Evolutionary conservation across 2,797 vertebrate genomes (phyloP).

Genomic region (Gallinago nigripennis): DNA sequence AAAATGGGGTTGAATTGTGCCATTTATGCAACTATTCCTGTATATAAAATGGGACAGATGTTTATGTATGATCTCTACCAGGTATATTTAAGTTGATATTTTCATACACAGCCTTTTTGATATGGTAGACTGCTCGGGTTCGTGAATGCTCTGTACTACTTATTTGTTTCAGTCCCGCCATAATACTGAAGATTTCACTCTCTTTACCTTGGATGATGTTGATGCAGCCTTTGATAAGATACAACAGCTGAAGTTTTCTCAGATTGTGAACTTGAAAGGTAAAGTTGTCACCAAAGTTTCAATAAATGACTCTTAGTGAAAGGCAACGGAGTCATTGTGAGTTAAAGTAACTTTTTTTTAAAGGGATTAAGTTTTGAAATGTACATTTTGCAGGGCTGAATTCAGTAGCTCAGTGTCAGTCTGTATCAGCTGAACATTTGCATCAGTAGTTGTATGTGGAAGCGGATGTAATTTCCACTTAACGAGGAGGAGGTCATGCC

Average conservation of each 20-base stretch:
- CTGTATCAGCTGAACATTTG: background rate
- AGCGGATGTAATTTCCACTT: background rate
- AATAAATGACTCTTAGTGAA: background rate
- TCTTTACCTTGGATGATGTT: constrained; percentile 96
- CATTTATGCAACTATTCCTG: constrained; percentile 97
- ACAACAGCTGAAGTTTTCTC: constrained; percentile 97
- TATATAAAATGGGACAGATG: constrained; percentile 99
- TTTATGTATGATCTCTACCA: constrained; percentile 99
- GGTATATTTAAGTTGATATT: constrained; percentile 74
- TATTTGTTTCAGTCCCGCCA: constrained; percentile 88
- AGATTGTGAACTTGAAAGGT: constrained; percentile 99
- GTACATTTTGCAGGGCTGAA: background rate
- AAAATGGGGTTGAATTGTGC: constrained; percentile 97
- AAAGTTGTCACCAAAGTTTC: background rate
- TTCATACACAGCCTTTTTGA: background rate
- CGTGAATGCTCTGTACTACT: constrained; percentile 10
- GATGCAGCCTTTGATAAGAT: constrained; percentile 99
- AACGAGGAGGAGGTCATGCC: background rate
- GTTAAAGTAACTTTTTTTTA: background rate
- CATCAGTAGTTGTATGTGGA: background rate
- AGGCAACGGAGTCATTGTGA: background rate
- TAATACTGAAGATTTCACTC: constrained; percentile 95
- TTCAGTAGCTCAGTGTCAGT: background rate
- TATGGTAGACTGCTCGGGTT: background rate
- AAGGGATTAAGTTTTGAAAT: background rate